Evolutionary conservation across 2,113 vertebrate genomes (phyloP), one percentile per base, ranked within the genome.

Genomic region (Petaurus breviceps): DNA sequence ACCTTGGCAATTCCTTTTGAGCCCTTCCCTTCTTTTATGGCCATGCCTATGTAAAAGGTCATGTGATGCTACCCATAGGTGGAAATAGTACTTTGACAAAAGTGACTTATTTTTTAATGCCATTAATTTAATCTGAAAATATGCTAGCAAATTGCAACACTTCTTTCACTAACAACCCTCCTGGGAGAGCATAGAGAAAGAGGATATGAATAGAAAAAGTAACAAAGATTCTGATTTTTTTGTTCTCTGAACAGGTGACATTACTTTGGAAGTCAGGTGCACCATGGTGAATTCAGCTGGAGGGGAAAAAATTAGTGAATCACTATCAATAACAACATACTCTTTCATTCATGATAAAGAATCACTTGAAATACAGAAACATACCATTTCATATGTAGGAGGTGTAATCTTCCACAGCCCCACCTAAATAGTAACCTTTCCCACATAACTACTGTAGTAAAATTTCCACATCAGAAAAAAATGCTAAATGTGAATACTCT

Each of bases 241-340:
- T 92, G 47, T 92, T 51, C 89, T 43, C 54, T 93, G 46, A 95
- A 93, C 84, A 93, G 12, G 14, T 94, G 26, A 95, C 51, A 92
- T 8, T 57, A 12, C 51, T 1, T 46, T 25, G 94, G 28, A 95
- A 94, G 0, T 90, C 50, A 37, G 16, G 23, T 53, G 1, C 25
- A 3, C 3, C 91, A 0, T 46, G 77, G 92, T 37, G 9, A 97
- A 92, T 68, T 92, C 28, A 52, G 9, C 55, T 91, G 37, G 0
- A 50, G 24, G 90, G 94, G 89, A 93, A 90, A 92, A 90, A 92
- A 57, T 10, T 0, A 89, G 2, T 93, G 49, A 95, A 61, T 93
- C 16, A 94, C 54, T 49, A 77, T 37, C 55, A 93, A 93, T 94
- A 92, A 51, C 10, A 90, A 25, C 14, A 49, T 90, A 47, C 10